Conservation (phyloP, 1,140 invertebrate genomes). For the Orchesella cincta region DNA sequence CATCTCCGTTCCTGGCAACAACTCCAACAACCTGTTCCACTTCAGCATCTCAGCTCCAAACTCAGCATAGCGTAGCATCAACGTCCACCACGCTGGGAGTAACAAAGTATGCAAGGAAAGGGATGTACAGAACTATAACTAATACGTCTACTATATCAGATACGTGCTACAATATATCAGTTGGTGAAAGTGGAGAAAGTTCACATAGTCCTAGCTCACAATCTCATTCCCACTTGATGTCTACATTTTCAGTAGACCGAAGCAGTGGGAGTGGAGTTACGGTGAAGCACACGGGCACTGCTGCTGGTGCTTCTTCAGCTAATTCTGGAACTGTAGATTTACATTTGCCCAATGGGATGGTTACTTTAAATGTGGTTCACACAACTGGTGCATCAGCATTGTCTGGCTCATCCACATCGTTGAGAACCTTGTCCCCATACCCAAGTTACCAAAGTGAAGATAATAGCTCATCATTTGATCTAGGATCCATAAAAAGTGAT, state of each 20-base stretch:
- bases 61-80: background rate
- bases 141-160: constrained; percentile 40
- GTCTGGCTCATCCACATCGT: constrained; percentile 32
- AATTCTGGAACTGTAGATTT: constrained; percentile 42
- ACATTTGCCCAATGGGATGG: constrained; percentile 43
- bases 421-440: constrained; percentile 39
- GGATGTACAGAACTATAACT: constrained; percentile 32
- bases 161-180: constrained; percentile 33
- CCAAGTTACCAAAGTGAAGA: constrained; percentile 42
- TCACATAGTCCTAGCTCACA: constrained; percentile 22
- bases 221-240: constrained; percentile 28
- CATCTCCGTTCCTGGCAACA: constrained; percentile 35
- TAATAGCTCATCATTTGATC: constrained; percentile 34
- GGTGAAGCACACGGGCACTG: background rate
- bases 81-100: constrained; percentile 17
- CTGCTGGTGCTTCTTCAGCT: constrained; percentile 5
- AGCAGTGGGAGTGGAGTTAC: constrained; percentile 13
- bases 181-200: constrained; percentile 32
- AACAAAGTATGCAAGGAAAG: constrained; percentile 28
- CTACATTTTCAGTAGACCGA: constrained; percentile 33
- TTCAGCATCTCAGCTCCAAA: background rate
- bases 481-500: constrained; percentile 34
- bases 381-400: background rate
- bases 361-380: constrained; percentile 37
- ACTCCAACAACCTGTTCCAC: constrained; percentile 29